phyloP scores from a whole-genome alignment of 2,888 invertebrate species.

The Apamea crenata region DNA sequence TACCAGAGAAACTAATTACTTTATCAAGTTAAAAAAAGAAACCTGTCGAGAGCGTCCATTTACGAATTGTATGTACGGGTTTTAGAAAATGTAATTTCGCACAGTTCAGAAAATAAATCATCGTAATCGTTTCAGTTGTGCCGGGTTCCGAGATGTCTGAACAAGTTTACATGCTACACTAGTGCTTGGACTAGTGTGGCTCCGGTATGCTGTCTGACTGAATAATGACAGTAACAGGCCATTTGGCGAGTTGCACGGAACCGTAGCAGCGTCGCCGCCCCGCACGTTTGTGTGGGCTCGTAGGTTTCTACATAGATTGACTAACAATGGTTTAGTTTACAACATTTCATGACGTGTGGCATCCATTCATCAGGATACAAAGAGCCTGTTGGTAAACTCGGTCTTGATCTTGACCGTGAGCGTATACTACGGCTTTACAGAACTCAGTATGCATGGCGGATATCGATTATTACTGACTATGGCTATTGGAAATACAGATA shows the following conservation, averaged over 20 bases:
- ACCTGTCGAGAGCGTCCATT: background rate
- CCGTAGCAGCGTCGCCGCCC: background rate
- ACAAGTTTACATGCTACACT: no score
- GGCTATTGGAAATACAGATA: background rate
- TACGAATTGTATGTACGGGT: background rate
- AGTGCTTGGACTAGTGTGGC: background rate
- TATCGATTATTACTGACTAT: background rate
- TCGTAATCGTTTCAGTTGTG: background rate
- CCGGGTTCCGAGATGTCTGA: background rate
- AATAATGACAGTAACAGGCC: background rate
- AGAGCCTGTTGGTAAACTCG: slow-evolving; percentile 3
- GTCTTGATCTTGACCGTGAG: background rate
- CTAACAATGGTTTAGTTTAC: no score
- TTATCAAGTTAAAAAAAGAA: background rate
- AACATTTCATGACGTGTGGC: background rate
- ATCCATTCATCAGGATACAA: background rate
- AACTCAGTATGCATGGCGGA: background rate
- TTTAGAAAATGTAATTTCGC: no score
- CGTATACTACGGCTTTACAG: background rate
- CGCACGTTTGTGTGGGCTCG: background rate
- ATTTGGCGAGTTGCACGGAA: background rate
- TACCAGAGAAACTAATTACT: background rate
- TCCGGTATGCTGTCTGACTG: background rate
- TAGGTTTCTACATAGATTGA: background rate
- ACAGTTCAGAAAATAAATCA: background rate